Evolutionary conservation across 2,113 vertebrate genomes (phyloP).

Genomic region (Pseudorectes ferrugineus): DNA sequence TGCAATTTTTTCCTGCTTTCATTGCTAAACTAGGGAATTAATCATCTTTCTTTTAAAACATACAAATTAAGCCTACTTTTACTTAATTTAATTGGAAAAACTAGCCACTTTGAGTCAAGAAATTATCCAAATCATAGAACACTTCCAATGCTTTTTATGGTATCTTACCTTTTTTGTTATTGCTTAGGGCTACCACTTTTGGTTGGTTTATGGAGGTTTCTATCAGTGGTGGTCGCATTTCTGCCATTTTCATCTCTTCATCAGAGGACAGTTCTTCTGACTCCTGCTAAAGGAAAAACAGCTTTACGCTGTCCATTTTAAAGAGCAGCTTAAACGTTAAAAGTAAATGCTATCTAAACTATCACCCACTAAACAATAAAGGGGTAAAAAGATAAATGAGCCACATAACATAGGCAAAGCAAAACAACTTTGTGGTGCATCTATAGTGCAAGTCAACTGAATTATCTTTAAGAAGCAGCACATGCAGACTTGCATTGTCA

Average conservation of each 20-base stretch:
- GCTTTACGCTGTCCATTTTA: neutral
- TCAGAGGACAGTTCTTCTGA: constrained; percentile 95
- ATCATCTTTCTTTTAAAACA: neutral
- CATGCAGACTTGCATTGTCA: neutral
- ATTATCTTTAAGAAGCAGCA: neutral
- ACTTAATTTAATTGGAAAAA: neutral
- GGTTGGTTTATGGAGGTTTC: constrained; percentile 97
- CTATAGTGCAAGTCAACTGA: neutral
- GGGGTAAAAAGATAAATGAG: neutral
- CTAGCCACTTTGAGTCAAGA: neutral
- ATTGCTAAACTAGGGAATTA: neutral
- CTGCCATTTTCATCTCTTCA: constrained; percentile 97
- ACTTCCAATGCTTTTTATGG: neutral
- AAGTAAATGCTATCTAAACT: neutral
- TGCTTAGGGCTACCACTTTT: constrained; percentile 94
- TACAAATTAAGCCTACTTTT: neutral
- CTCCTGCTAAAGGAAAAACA: constrained; percentile 73
- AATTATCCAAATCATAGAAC: neutral
- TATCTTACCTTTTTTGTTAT: constrained; percentile 90
- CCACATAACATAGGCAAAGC: neutral
- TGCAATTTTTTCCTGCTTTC: neutral
- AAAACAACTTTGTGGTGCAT: neutral
- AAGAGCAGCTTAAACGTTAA: neutral
- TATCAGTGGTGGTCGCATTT: constrained; percentile 94
- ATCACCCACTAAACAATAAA: neutral